These are phyloP conservation scores for Cotesia congregata DNA, from an alignment of 2,888 invertebrate genomes.

Conservation along the genomic window DNA sequence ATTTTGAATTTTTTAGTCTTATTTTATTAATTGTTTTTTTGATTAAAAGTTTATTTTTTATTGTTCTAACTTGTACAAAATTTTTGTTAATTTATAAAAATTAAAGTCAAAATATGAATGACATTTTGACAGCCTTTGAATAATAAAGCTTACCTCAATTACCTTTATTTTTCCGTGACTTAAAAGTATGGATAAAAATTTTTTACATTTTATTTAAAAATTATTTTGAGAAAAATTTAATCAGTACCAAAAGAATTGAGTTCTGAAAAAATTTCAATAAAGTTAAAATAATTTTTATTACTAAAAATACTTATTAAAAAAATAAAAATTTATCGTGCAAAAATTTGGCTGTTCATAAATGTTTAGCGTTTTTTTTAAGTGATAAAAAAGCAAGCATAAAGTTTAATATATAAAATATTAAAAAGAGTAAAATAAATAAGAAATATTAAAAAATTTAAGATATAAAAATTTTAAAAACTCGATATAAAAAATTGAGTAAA, in stretches of 20 bases:
- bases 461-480: slow-evolving; percentile 21
- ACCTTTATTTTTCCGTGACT: background rate
- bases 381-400: background rate
- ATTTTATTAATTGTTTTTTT: no score
- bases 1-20: background rate
- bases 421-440: slow-evolving; percentile 45
- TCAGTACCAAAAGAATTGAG: background rate
- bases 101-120: background rate
- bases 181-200: background rate
- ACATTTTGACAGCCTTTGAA: background rate
- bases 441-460: slow-evolving; percentile 40
- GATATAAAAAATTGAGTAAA: slow-evolving; percentile 36
- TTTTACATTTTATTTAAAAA: background rate
- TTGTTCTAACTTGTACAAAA: no score
- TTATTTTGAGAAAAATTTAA: background rate
- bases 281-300: background rate
- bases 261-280: background rate
- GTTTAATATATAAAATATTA: slow-evolving; percentile 13
- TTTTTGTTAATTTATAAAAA: no score
- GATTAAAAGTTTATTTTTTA: no score
- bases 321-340: background rate
- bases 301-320: background rate
- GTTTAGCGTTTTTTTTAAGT: background rate
- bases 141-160: background rate
- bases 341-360: background rate